Evolutionary conservation across 2,888 invertebrate genomes (phyloP).

Genomic region (Cataglyphis rosenhaueri): DNA sequence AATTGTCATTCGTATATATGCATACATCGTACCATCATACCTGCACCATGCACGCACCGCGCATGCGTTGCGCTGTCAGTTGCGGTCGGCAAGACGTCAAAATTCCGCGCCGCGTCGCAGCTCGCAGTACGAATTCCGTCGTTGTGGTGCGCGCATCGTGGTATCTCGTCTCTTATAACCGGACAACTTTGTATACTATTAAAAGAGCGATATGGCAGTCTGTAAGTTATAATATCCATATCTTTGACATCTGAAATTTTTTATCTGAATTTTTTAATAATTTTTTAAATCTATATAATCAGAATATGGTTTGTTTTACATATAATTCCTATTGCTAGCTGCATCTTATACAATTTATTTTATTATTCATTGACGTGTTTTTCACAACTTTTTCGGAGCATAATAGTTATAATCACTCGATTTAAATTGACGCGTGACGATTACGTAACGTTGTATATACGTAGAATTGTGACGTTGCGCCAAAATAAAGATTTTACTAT

Average conservation of each 20-base stretch:
- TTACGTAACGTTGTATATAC: slow-evolving; percentile 12
- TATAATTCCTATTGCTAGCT: background rate
- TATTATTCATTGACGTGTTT: slow-evolving; percentile 4
- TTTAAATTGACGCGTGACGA: background rate
- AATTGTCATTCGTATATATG: slow-evolving; percentile 56
- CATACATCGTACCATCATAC: background rate
- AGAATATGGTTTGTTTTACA: background rate
- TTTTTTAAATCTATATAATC: background rate
- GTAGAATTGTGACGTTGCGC: background rate
- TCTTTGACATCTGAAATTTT: background rate
- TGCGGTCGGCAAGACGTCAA: slow-evolving; percentile 38
- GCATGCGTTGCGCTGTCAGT: slow-evolving; percentile 48
- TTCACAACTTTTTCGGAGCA: background rate
- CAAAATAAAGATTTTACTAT: background rate
- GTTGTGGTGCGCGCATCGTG: background rate
- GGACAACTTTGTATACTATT: background rate
- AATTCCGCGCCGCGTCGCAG: slow-evolving; percentile 58
- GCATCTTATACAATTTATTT: background rate
- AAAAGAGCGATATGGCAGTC: slow-evolving; percentile 62
- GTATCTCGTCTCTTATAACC: background rate
- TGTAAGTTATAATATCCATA: slow-evolving; percentile 56
- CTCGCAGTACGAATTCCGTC: slow-evolving; percentile 61
- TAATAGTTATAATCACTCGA: background rate
- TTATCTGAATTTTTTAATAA: background rate
- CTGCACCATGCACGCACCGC: slow-evolving; percentile 16